Percentiles rank a stretch among this genome's conserved stretches.
phyloP scores from a whole-genome alignment of 1,140 invertebrate species.

The Chymomyza costata region DNA sequence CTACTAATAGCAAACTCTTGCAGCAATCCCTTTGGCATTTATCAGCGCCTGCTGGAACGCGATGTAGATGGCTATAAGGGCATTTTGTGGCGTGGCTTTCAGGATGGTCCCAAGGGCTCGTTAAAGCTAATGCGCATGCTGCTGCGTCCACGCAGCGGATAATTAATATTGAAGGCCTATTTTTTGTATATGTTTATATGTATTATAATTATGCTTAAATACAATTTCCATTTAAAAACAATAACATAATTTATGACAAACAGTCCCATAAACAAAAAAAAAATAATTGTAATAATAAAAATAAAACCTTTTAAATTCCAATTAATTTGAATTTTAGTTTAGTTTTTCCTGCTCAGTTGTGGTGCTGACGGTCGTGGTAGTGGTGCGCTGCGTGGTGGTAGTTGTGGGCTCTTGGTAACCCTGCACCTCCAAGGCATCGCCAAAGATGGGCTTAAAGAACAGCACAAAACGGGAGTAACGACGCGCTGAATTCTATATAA shows the following conservation, averaged over 20 bases:
- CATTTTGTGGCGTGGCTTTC: slow-evolving; percentile 52
- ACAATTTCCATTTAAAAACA: background rate
- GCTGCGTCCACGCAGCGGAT: slow-evolving; percentile 36
- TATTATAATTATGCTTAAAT: background rate
- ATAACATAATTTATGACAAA: background rate
- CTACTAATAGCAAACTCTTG: too few species aligned
- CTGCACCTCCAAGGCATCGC: slow-evolving; percentile 81
- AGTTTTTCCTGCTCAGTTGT: slow-evolving; percentile 40
- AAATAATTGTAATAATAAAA: background rate
- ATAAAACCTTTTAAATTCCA: background rate
- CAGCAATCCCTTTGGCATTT: slow-evolving; percentile 56
- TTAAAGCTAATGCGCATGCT: slow-evolving; percentile 44
- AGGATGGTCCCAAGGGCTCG: slow-evolving; percentile 54
- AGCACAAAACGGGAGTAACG: slow-evolving; percentile 80
- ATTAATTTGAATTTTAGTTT: slow-evolving; percentile 35
- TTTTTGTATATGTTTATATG: background rate
- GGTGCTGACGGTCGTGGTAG: slow-evolving; percentile 37
- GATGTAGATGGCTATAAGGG: slow-evolving; percentile 47
- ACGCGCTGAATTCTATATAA: slow-evolving; percentile 80
- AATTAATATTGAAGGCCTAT: too few species aligned
- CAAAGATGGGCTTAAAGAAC: slow-evolving; percentile 81
- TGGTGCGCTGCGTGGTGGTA: slow-evolving; percentile 74
- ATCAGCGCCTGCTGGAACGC: slow-evolving; percentile 41
- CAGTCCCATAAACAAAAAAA: slow-evolving; percentile 2
- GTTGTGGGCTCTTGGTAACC: slow-evolving; percentile 78